Base-by-base conservation (phyloP, 64 coral and sea anemone species). In the Actinia tenebrosa region DNA sequence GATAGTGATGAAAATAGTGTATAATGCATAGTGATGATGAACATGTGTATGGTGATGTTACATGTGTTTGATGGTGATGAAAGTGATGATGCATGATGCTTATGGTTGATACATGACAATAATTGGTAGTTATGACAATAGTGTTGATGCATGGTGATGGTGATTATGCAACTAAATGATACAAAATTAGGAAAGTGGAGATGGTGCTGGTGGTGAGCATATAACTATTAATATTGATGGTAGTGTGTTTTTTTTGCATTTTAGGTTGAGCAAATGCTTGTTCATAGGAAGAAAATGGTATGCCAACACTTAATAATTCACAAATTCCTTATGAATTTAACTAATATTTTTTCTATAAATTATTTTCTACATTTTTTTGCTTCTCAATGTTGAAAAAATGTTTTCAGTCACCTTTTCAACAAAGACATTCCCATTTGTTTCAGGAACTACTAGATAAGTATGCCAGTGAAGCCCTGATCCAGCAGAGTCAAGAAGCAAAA, bases 211-310 rank as follows among this genome's bases (percentile, higher is more conserved):
- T 58, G 15, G 7, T 11, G 6, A n/a, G 63, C 5, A 66, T 23
- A 66, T 66, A 23, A n/a, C 1, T 1, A 64, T 64, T 64, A 19
- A 20, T 64, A 20, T 2, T 19, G 20, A 66, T 66, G 0, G 63
- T 23, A 66, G 2, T 66, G 4, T 66, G 20, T 22, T 66, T n/a
- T 23, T 22, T 66, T n/a, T 23, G n/a, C 7, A 1, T 80, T 87
- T 10, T 10, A 98, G 95, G 95, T 98, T 10, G 95, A 98, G 42
- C 87, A 94, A 79, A 89, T 98, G 92, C 89, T 98, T 44, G 95
- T 98, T 77, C 95, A 94, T 71, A 85, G 95, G 87, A 98, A 98
- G 83, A 98, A 98, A 85, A 94, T 91, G 95, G 95, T 98, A 94
- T 71, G 89, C 43, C 10, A 17, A 85, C 68, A 14, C 25, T 52